phyloP scores from a whole-genome alignment of 1,140 invertebrate species.

The Nixonia krombeini region DNA sequence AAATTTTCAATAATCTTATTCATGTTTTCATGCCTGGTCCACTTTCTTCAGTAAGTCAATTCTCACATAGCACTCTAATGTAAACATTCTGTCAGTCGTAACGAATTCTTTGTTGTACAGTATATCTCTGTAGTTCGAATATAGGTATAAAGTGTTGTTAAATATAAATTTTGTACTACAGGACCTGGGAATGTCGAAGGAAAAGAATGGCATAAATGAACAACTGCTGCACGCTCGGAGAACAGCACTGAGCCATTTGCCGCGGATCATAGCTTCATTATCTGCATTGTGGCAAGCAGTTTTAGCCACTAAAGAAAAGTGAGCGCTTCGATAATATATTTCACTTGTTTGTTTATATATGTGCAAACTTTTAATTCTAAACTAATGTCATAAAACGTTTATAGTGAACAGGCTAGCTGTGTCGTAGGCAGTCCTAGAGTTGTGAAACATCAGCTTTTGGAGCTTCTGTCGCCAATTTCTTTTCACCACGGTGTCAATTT shows the following conservation, averaged over 20 bases:
- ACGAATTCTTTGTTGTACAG: too few species aligned
- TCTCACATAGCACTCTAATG: too few species aligned
- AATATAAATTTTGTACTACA: conserved; percentile 25
- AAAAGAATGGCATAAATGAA: conserved; percentile 63
- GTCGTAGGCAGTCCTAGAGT: conserved; percentile 76
- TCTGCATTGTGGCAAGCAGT: conserved; percentile 86
- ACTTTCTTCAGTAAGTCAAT: conserved; percentile 64
- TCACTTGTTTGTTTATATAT: neutral
- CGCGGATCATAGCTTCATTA: conserved; percentile 85
- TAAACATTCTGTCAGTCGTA: neutral
- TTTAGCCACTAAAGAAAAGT: conserved; percentile 70
- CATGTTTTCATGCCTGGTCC: conserved; percentile 81
- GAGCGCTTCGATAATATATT: conserved; percentile 14
- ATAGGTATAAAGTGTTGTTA: too few species aligned
- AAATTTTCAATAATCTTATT: conserved; percentile 86
- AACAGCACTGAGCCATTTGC: conserved; percentile 84
- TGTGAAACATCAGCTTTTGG: conserved; percentile 84
- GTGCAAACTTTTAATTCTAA: too few species aligned
- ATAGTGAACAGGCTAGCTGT: conserved; percentile 66
- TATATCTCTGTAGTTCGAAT: too few species aligned
- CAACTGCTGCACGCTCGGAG: conserved; percentile 78
- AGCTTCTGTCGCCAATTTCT: conserved; percentile 90
- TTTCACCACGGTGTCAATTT: conserved; percentile 88
- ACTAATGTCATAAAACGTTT: too few species aligned
- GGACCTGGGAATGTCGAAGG: conserved; percentile 53